These are phyloP conservation scores for Acanthosepion lycidas DNA, from an alignment of 2,888 invertebrate genomes.

Conservation along the genomic window DNA sequence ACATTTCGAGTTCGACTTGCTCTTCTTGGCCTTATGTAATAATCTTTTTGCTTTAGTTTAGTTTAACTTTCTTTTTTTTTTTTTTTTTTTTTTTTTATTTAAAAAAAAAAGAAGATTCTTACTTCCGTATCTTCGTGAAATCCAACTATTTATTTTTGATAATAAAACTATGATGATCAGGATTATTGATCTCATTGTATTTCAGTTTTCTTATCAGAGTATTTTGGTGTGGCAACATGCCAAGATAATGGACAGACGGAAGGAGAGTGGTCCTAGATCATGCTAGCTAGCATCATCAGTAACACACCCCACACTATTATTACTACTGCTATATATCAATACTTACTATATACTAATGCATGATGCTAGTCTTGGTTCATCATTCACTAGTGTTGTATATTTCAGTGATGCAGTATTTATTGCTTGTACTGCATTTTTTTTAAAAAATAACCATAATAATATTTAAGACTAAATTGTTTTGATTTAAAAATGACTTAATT, in stretches of 20 bases:
- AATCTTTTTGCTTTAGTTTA: neutral
- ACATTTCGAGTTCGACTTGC: neutral
- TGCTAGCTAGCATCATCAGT: neutral
- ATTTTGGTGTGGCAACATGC: neutral
- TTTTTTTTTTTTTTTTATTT: too few relatives aligned
- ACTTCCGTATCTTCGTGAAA: neutral
- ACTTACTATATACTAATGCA: neutral
- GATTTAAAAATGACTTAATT: neutral
- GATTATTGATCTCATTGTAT: neutral
- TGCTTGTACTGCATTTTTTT: neutral
- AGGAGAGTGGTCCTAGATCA: conserved; percentile 15
- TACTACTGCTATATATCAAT: neutral
- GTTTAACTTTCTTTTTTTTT: neutral
- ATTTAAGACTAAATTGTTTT: neutral
- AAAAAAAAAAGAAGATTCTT: neutral
- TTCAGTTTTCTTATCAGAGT: neutral
- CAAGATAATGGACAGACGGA: neutral
- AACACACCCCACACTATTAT: neutral
- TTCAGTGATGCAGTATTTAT: neutral
- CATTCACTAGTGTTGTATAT: conserved; percentile 4
- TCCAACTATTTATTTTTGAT: neutral
- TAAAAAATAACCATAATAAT: neutral
- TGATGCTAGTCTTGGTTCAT: neutral
- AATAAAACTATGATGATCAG: conserved; percentile 4
- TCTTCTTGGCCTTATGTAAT: neutral